phyloP scores from a whole-genome alignment of 1,140 invertebrate species.

The Cyrtorhinus lividipennis region DNA sequence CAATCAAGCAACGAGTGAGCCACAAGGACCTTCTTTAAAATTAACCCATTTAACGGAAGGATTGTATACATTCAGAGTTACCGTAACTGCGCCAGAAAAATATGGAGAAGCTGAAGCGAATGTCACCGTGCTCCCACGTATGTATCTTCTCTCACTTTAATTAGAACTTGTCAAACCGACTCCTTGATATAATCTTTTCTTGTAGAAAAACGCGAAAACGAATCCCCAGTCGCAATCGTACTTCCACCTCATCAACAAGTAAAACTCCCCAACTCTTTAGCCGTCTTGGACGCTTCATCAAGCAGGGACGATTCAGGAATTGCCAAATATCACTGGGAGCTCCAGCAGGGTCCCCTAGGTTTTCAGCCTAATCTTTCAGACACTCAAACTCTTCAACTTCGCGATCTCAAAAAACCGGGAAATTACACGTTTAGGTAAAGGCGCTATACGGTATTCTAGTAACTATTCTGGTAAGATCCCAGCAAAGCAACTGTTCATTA shows the following conservation, averaged over 20 bases:
- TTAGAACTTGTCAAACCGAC: too few relatives aligned
- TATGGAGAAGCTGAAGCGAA: constrained; percentile 77
- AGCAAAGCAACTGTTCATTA: too few relatives aligned
- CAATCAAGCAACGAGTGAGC: constrained; percentile 34
- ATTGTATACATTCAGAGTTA: constrained; percentile 76
- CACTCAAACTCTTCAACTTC: constrained; percentile 67
- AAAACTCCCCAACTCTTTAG: constrained; percentile 73
- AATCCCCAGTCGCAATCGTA: constrained; percentile 71
- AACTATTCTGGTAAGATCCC: too few relatives aligned
- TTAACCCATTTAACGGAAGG: constrained; percentile 67
- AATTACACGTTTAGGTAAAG: constrained; percentile 77
- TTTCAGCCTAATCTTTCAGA: constrained; percentile 65
- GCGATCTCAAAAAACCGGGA: constrained; percentile 66
- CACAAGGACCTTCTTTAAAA: constrained; percentile 64
- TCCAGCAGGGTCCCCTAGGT: constrained; percentile 70
- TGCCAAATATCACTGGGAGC: constrained; percentile 61
- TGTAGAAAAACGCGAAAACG: constrained; percentile 68
- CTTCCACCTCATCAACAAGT: constrained; percentile 69
- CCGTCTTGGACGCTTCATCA: constrained; percentile 72
- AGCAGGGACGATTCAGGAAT: constrained; percentile 46
- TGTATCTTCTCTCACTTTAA: too few relatives aligned
- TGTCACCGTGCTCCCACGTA: constrained; percentile 75
- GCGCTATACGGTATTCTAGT: too few relatives aligned
- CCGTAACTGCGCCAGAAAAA: constrained; percentile 52
- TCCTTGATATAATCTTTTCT: too few relatives aligned